A percentile compares a stretch with the other conserved stretches of the same genome.
Conservation (phyloP, 1,140 invertebrate genomes). For the Neoseiulus cucumeris region DNA sequence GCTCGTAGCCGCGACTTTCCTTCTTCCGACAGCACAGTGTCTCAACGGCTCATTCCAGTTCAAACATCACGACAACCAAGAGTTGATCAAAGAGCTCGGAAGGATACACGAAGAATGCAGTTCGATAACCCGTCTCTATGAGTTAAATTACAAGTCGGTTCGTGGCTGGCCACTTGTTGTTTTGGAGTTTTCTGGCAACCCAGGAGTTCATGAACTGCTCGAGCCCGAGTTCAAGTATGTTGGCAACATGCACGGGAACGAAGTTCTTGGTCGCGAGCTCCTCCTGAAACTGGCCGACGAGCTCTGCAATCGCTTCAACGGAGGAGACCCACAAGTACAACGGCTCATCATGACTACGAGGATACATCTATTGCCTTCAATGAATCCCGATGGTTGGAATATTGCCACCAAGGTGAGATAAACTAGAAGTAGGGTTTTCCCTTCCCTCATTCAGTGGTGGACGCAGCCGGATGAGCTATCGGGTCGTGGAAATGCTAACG, state of each 20-base stretch:
- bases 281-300: constrained; percentile 51
- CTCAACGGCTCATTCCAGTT: constrained; percentile 32
- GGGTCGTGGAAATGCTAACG: constrained; percentile 52
- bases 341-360: constrained; percentile 49
- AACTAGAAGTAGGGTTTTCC: background rate
- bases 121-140: constrained; percentile 49
- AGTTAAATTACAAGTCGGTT: constrained; percentile 46
- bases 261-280: constrained; percentile 61
- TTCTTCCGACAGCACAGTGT: no score
- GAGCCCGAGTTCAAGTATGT: constrained; percentile 72
- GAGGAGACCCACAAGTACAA: constrained; percentile 38
- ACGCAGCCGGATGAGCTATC: constrained; percentile 38
- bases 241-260: constrained; percentile 79
- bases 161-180: constrained; percentile 46
- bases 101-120: constrained; percentile 45
- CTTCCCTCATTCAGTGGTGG: constrained; percentile 21
- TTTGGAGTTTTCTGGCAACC: constrained; percentile 53
- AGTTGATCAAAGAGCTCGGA: constrained; percentile 40
- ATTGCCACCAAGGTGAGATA: constrained; percentile 39
- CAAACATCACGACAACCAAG: constrained; percentile 54
- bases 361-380: constrained; percentile 61
- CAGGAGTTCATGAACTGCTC: constrained; percentile 52
- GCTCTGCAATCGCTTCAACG: constrained; percentile 46
- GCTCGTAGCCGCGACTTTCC: no score
- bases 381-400: constrained; percentile 83